phyloP scores from a whole-genome alignment of 2,888 invertebrate genomes.

The Gymnoscelis rufifasciata region DNA sequence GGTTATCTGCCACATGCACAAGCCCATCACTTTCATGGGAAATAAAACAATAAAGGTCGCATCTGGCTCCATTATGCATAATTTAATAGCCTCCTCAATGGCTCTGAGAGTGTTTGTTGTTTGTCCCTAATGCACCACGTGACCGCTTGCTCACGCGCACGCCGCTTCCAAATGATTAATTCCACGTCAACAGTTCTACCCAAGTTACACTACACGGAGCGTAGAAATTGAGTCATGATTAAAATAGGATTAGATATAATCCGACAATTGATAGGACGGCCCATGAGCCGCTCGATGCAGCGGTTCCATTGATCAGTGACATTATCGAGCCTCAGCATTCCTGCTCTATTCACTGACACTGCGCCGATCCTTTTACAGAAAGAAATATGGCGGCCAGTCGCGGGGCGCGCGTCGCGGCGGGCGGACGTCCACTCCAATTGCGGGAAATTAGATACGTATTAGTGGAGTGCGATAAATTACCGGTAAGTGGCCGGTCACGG shows the following conservation, averaged over 20 bases:
- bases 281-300: no score
- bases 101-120: slow-evolving; percentile 1
- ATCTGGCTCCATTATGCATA: slow-evolving; percentile 5
- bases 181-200: no score
- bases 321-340: neutral
- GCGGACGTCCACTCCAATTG: slow-evolving; percentile 25
- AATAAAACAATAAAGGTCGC: slow-evolving; percentile 19
- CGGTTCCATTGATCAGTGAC: neutral
- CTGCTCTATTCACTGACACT: slow-evolving; percentile 14
- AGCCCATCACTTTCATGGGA: slow-evolving; percentile 1
- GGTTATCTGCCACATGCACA: slow-evolving; percentile 1
- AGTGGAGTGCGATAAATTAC: slow-evolving; percentile 17
- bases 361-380: slow-evolving; percentile 26
- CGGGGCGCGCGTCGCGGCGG: slow-evolving; percentile 15
- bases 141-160: no score
- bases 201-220: no score
- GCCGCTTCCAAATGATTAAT: no score
- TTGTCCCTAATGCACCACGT: neutral
- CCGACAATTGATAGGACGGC: no score
- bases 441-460: slow-evolving; percentile 21
- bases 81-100: neutral
- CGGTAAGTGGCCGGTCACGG: slow-evolving; percentile 26
- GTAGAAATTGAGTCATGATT: no score
- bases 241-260: no score
- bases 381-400: slow-evolving; percentile 31